These are phyloP conservation scores for Drosophila sturtevanti DNA, from an alignment of 1,140 invertebrate species.

Conservation along the genomic window DNA sequence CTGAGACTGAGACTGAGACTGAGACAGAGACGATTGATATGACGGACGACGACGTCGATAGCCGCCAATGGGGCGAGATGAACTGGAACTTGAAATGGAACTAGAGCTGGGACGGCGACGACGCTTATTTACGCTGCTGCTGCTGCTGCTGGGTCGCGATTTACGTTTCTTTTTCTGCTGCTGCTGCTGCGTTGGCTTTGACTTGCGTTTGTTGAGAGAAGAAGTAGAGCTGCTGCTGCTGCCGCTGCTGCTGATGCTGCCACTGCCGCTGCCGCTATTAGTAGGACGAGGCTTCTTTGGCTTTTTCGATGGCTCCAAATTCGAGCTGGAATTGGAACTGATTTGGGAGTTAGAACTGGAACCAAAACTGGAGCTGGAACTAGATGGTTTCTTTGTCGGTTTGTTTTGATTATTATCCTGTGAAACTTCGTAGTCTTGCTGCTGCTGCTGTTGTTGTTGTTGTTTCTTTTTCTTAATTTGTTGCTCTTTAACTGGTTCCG, in stretches of 20 bases:
- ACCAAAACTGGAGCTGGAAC: background rate
- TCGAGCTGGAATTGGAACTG: background rate
- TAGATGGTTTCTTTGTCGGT: constrained; percentile 12
- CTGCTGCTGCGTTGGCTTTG: constrained; percentile 29
- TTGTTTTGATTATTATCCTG: constrained; percentile 12
- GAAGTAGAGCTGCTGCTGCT: background rate
- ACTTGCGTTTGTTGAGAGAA: constrained; percentile 16
- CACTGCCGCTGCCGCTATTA: background rate
- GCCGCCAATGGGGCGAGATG: constrained; percentile 47
- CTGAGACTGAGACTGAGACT: too few relatives aligned
- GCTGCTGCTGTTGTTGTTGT: constrained; percentile 17
- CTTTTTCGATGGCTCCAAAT: background rate
- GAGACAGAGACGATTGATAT: constrained; percentile 25
- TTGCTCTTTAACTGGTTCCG: constrained; percentile 21
- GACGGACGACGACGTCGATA: constrained; percentile 63
- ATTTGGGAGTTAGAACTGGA: background rate
- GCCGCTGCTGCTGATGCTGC: background rate
- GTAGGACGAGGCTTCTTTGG: constrained; percentile 17
- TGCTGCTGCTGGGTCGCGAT: constrained; percentile 31
- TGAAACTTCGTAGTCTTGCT: background rate
- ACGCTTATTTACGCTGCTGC: constrained; percentile 27
- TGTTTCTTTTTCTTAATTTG: constrained; percentile 26
- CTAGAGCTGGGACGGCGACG: constrained; percentile 48
- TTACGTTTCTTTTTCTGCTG: constrained; percentile 44
- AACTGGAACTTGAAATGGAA: constrained; percentile 16